These are phyloP conservation scores for Hippoglossus stenolepis DNA, from an alignment of 2,113 vertebrate genomes.

Conservation along the genomic window DNA sequence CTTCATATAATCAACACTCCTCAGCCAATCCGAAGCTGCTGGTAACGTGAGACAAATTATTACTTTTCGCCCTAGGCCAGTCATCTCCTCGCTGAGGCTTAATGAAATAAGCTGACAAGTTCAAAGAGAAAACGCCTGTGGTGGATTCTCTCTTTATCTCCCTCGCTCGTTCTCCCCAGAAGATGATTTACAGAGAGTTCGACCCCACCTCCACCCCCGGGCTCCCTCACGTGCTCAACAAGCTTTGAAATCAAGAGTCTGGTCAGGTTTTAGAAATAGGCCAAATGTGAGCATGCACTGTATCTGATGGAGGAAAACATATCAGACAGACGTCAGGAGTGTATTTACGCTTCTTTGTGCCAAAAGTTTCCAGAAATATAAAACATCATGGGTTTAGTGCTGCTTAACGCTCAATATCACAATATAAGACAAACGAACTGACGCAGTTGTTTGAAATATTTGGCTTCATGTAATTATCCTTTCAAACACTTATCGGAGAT, in stretches of 20 bases:
- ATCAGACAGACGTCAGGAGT: too few species aligned
- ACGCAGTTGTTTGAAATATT: background rate
- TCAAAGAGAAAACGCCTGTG: constrained; percentile 68
- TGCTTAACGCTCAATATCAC: background rate
- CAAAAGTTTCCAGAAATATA: too few species aligned
- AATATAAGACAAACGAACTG: constrained; percentile 7
- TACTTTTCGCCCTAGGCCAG: constrained; percentile 10
- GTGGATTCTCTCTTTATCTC: constrained; percentile 56
- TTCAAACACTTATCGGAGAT: constrained; percentile 17
- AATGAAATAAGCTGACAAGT: constrained; percentile 58
- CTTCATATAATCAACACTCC: background rate
- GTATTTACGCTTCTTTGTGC: too few species aligned
- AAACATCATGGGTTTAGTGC: background rate
- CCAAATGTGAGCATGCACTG: too few species aligned
- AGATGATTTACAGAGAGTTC: constrained; percentile 64
- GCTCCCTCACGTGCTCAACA: constrained; percentile 52
- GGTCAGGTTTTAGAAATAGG: background rate
- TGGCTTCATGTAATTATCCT: constrained; percentile 41
- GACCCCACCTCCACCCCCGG: background rate
- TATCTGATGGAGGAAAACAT: too few species aligned
- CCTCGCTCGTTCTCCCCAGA: constrained; percentile 41
- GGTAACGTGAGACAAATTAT: constrained; percentile 38
- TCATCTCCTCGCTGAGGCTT: constrained; percentile 10
- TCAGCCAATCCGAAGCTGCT: background rate
- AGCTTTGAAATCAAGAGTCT: constrained; percentile 27